Evolutionary conservation across 2,797 vertebrate genomes (phyloP), one percentile per base, ranked within the genome.

Genomic region (Falco concolor): DNA sequence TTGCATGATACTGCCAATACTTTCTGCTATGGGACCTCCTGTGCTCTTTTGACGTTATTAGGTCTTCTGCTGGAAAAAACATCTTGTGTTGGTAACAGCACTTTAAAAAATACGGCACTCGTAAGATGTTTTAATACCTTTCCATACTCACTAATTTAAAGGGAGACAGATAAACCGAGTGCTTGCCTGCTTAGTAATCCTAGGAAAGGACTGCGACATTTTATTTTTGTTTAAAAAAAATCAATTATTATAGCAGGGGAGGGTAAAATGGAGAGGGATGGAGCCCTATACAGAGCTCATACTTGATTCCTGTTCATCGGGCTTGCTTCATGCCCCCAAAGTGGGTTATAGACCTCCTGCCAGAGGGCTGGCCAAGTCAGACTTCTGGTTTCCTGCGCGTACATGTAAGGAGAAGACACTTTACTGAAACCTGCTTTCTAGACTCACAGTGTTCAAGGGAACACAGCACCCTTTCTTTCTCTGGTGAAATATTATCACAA

Each of bases 1-100:
- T 93, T 96, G 67, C 67, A 57, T 84, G 63, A 76, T 95, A 76
- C 74, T 92, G 60, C 87, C 18, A 30, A 89, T 69, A 76, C 63
- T 92, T 93, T 94, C 75, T 93, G 57, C 68, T 84, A 74, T 42
- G 74, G 56, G 76, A 68, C 83, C 78, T 76, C 54, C 78, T 87
- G 50, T 8, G 9, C 50, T 84, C 65, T 75, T 67, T 85, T 57
- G 67, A 84, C 77, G 64, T 53, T 84, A 59, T 80, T 89, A 83
- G 21, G 6, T 16, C 9, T 93, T 87, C 63, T 89, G 45, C 38
- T 92, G 40, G 34, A 87, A 91, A 90, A 83, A 65, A 5, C 21
- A 65, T 32, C 23, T 76, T 80, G 30, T 67, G 25, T 36, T 36
- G 25, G 13, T 67, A 94, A 79, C 15, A 74, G 10, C 16, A 42